A percentile compares a stretch with the other conserved stretches of the same genome.
Evolutionary conservation across 2,797 vertebrate species (phyloP).

Genomic region (Euthynnus affinis): DNA sequence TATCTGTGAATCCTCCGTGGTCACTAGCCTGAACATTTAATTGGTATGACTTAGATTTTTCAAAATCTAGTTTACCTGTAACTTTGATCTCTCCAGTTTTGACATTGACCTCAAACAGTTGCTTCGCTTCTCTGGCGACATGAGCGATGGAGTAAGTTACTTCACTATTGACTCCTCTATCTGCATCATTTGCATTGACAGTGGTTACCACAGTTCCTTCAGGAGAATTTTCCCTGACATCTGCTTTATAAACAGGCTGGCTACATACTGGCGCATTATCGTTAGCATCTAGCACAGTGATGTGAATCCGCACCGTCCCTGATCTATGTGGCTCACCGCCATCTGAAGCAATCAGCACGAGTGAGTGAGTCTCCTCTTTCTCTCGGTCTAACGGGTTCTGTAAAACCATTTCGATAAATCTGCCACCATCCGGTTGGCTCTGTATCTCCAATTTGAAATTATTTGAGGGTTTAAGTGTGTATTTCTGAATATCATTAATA

Average conservation of each 20-base stretch:
- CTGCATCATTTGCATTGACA: slow-evolving; percentile 84
- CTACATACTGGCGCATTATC: slow-evolving; percentile 87
- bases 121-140: neutral
- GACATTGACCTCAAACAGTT: slow-evolving; percentile 68
- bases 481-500: slow-evolving; percentile 73
- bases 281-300: slow-evolving; percentile 86
- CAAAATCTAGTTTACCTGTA: slow-evolving; percentile 46
- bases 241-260: slow-evolving; percentile 79
- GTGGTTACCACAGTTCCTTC: slow-evolving; percentile 75
- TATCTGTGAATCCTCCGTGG: slow-evolving; percentile 61
- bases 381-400: slow-evolving; percentile 77
- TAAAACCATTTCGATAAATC: slow-evolving; percentile 81
- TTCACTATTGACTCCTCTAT: slow-evolving; percentile 79
- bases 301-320: slow-evolving; percentile 76
- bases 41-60: slow-evolving; percentile 24
- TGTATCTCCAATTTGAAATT: slow-evolving; percentile 72
- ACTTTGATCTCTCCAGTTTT: slow-evolving; percentile 71
- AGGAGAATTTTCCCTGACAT: slow-evolving; percentile 78
- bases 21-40: slow-evolving; percentile 75
- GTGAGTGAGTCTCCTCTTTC: slow-evolving; percentile 56
- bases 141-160: slow-evolving; percentile 61
- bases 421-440: slow-evolving; percentile 37
- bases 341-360: slow-evolving; percentile 85
- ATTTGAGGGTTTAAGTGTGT: slow-evolving; percentile 56
- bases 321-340: slow-evolving; percentile 85